These are phyloP conservation scores for Cyanocitta stelleri DNA, from an alignment of 2,113 vertebrate genomes.

Conservation along the genomic window DNA sequence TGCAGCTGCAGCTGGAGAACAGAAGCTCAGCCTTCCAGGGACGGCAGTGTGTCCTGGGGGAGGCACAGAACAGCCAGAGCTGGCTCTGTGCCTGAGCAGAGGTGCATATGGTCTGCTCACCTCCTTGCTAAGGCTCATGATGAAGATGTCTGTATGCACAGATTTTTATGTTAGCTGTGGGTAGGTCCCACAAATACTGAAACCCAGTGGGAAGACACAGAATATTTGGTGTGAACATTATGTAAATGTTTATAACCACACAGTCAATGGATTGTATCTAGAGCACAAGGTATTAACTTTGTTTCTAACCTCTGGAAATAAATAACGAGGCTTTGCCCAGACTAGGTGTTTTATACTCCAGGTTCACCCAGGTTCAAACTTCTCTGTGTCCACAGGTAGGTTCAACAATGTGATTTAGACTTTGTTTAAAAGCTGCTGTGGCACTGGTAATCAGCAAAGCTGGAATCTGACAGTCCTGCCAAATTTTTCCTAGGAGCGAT, in stretches of 20 bases:
- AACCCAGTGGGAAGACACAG: neutral
- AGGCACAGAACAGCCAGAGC: neutral
- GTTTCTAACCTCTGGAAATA: neutral
- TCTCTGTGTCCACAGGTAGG: neutral
- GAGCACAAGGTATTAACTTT: neutral
- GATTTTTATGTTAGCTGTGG: neutral
- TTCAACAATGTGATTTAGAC: neutral
- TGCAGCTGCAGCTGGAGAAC: neutral
- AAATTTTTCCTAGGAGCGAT: neutral
- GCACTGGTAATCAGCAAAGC: neutral
- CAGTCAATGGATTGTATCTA: neutral
- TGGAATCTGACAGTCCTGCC: neutral
- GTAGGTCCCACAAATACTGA: neutral
- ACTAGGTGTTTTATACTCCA: neutral
- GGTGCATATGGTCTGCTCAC: fast-evolving
- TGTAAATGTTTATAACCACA: neutral
- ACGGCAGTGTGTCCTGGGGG: neutral
- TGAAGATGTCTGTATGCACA: neutral
- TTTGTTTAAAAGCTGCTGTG: neutral
- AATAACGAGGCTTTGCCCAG: neutral
- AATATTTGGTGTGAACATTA: neutral
- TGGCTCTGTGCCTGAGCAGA: fast-evolving
- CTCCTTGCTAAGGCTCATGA: neutral
- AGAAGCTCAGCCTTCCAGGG: neutral
- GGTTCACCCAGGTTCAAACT: fast-evolving